Base-by-base conservation (phyloP, 2,888 invertebrate genomes). In the Coenonympha arcania region DNA sequence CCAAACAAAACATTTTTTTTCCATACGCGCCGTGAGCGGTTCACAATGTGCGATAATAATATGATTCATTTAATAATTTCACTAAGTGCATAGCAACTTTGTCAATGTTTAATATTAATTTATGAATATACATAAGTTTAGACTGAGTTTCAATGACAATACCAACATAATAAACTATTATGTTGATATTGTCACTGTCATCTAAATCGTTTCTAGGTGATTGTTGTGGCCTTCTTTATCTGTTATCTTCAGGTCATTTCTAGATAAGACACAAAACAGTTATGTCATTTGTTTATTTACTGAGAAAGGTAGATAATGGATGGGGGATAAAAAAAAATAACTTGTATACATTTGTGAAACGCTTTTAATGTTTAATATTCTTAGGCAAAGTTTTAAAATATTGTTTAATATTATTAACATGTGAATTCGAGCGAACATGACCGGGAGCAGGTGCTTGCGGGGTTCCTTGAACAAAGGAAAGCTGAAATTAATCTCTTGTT, bases 371-470 rank as follows among this genome's bases (percentile, higher is more conserved):
- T 89, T 88, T 52, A 93, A 81, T 65, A 94, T 74, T 46, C 71
- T 71, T 34, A 94, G 73, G 42, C 89, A 87, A 61, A 87, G 88
- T 66, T 90, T 89, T 43, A 93, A 83, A 36, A 92, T 88, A 59
- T 88, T 80, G 55, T 90, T 89, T 22, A 93, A 67, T 26, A 89
- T 88, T 69, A 82, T 89, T 24, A 94, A 66, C 66, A 94, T 84
- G 68, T 91, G 90, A 34, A 94, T 87, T 59, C 93, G 88, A 11
- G 93, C 91, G 71, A 89, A 89, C 65, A 94, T 81, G 4, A 88
- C 78, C 4, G 91, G 90, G 61, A 92, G 78, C 56, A 94, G 79
- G 68, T 93, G 92, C 40, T 82, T 76, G 61, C 92, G 86, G 26
- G 90, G 88, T 63, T 91, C 90, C 92, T 93, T 81, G 42, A 89